A percentile compares a stretch with the other conserved stretches of the same genome.
Evolutionary conservation across 2,888 invertebrate genomes (phyloP).

Genomic region (Acrocyrtus sp.): DNA sequence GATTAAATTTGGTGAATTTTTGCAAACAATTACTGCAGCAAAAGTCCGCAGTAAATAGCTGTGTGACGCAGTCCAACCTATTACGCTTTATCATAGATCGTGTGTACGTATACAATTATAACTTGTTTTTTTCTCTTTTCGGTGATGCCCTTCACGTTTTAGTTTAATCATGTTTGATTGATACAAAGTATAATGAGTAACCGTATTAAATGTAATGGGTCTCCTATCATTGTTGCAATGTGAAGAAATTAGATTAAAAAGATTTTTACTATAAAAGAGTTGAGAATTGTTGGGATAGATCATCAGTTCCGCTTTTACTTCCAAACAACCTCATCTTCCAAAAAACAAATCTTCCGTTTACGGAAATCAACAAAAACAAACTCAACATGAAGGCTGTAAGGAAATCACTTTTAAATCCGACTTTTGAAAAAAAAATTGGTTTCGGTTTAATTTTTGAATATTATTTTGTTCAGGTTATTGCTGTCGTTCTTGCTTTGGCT

Average conservation of each 20-base stretch:
- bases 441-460: not conserved
- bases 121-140: too few species aligned
- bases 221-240: not conserved
- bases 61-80: too few species aligned
- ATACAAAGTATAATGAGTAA: not conserved
- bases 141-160: not conserved
- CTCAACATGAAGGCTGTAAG: conserved; percentile 29
- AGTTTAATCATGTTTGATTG: not conserved
- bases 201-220: not conserved
- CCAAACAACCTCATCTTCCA: not conserved
- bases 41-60: too few species aligned
- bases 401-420: not conserved
- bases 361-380: not conserved
- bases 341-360: not conserved
- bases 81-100: too few species aligned
- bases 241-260: not conserved
- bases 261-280: conserved; percentile 19
- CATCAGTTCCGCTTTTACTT: conserved; percentile 10
- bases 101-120: too few species aligned
- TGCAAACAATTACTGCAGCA: too few species aligned
- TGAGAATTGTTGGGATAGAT: not conserved
- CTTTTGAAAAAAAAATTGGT: not conserved
- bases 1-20: too few species aligned
- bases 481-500: conserved; percentile 27
- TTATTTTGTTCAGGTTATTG: conserved; percentile 14